Evolutionary conservation across 53 echinoderm and acorn worm genomes (phyloP).

Genomic region (Mesocentrotus franciscanus): DNA sequence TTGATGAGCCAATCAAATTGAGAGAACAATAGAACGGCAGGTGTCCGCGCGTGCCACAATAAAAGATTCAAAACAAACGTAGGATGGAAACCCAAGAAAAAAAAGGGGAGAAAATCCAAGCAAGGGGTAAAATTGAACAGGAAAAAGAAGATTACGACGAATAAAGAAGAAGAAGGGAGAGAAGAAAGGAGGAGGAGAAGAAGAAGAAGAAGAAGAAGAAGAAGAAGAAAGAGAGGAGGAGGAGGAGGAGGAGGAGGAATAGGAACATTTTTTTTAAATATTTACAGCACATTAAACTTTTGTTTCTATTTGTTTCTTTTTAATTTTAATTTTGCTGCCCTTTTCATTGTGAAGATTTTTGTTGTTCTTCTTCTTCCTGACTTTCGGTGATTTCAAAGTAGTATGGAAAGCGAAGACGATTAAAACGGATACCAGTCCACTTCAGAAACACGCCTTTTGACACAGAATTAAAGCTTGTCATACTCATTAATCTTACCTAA

Average conservation of each 20-base stretch:
- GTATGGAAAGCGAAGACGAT: constrained; percentile 1
- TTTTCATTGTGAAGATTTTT: background rate
- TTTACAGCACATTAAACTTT: background rate
- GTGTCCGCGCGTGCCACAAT: constrained; percentile 47
- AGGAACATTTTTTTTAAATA: background rate
- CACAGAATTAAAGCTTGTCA: constrained; percentile 31
- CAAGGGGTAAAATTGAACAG: too few species aligned
- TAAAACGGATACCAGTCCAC: background rate
- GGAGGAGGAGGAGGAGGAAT: background rate
- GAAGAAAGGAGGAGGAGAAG: background rate
- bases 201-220: background rate
- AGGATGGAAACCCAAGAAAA: background rate
- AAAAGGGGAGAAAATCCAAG: background rate
- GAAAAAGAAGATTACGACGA: background rate
- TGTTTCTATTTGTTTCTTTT: background rate
- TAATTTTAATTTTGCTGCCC: background rate
- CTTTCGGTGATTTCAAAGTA: background rate
- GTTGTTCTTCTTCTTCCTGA: background rate
- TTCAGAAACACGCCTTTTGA: constrained; percentile 32
- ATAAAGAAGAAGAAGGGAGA: background rate
- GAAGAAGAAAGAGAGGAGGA: background rate
- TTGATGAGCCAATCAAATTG: constrained; percentile 10
- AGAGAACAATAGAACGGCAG: constrained; percentile 49
- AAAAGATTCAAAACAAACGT: background rate
- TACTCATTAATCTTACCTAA: constrained; percentile 16